Evolutionary conservation across 1,140 invertebrate genomes (phyloP).

Genomic region (Aphelenchoides besseyi): DNA sequence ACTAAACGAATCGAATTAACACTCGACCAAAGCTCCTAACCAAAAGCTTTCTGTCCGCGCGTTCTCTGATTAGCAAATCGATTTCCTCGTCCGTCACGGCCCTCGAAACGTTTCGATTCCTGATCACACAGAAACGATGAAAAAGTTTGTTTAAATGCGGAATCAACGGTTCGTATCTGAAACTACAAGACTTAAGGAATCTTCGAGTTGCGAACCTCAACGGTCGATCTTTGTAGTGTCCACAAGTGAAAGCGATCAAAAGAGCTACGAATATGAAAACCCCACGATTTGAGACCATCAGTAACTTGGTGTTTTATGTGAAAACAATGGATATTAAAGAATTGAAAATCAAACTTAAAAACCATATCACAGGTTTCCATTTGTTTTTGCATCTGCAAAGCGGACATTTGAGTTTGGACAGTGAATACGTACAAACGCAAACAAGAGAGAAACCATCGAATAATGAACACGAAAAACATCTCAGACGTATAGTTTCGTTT

Average conservation of each 20-base stretch:
- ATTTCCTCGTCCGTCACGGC: neutral
- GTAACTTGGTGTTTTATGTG: neutral
- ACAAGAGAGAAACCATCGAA: too few relatives aligned
- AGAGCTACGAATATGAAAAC: neutral
- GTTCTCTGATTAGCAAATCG: constrained; percentile 5
- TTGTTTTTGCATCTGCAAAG: constrained; percentile 7
- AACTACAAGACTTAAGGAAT: neutral
- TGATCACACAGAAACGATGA: neutral
- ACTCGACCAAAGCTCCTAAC: neutral
- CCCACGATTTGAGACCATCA: neutral
- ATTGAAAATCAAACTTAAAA: neutral
- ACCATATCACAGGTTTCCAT: neutral
- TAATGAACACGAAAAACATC: too few relatives aligned
- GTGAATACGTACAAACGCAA: too few relatives aligned
- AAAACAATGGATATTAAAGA: neutral
- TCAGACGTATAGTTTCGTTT: neutral
- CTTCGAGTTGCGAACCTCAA: neutral
- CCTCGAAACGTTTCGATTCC: neutral
- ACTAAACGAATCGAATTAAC: constrained; percentile 3
- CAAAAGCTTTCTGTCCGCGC: neutral
- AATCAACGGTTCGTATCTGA: constrained; percentile 1
- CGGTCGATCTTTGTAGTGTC: neutral
- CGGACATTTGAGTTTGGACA: neutral
- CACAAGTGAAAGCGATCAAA: neutral
- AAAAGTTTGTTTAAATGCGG: neutral